phyloP scores from a whole-genome alignment of 2,797 vertebrate species.

The Nannoperca obscura region DNA sequence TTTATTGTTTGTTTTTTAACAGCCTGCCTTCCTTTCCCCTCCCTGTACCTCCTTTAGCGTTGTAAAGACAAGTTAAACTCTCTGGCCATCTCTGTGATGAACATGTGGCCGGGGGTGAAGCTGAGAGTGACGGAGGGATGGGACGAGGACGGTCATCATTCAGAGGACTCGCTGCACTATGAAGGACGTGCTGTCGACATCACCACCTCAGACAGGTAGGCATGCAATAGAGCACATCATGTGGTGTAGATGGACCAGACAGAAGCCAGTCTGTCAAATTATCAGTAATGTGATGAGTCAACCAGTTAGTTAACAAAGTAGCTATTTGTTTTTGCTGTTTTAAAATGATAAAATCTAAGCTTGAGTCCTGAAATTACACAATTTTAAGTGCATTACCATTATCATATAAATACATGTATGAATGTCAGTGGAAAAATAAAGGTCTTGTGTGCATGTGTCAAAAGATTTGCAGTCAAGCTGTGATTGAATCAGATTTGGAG shows the following conservation, averaged over 20 bases:
- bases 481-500: background rate
- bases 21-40: background rate
- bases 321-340: background rate
- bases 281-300: conserved; percentile 32
- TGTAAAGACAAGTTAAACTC: conserved; percentile 99
- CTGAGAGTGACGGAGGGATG: conserved; percentile 98
- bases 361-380: background rate
- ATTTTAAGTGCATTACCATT: background rate
- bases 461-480: background rate
- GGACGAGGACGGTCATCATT: conserved; percentile 98
- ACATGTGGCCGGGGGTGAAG: conserved; percentile 98
- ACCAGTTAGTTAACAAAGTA: conserved; percentile 1
- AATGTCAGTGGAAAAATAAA: background rate
- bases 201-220: conserved; percentile 94
- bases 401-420: background rate
- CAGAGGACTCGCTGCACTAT: conserved; percentile 96
- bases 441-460: background rate
- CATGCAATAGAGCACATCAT: background rate
- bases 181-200: conserved; percentile 97
- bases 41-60: conserved; percentile 82
- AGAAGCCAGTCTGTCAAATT: background rate
- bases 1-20: conserved; percentile 27
- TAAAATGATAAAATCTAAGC: background rate
- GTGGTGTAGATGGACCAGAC: background rate
- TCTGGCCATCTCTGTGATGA: conserved; percentile 98